Evolutionary conservation across 2,888 invertebrate genomes (phyloP).

Genomic region (Drosophila kambysellisi): DNA sequence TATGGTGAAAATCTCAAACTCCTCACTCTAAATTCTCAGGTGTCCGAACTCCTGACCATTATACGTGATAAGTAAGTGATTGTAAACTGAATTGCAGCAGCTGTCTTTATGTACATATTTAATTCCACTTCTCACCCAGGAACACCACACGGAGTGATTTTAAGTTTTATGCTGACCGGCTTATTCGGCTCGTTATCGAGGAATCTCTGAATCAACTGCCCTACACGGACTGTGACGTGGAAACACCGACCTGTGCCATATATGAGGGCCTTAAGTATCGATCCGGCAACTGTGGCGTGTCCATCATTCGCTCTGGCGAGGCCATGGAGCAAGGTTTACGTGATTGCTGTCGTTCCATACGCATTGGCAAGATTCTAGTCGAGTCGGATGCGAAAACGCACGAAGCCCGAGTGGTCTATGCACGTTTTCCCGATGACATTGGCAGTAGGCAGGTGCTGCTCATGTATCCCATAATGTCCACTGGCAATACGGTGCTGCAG

Average conservation of each 20-base stretch:
- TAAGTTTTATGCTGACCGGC: conserved; percentile 98
- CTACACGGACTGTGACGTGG: conserved; percentile 94
- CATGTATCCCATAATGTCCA: conserved; percentile 99
- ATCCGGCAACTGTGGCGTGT: conserved; percentile 99
- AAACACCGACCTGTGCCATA: conserved; percentile 94
- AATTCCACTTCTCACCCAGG: conserved; percentile 86
- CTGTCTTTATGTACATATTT: not conserved
- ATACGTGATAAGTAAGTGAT: conserved; percentile 92
- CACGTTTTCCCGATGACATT: conserved; percentile 98
- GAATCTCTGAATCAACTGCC: conserved; percentile 98
- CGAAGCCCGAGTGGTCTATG: conserved; percentile 98
- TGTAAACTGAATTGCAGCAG: not conserved
- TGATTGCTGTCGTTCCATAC: conserved; percentile 98
- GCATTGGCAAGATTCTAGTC: conserved; percentile 99
- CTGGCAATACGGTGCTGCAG: conserved; percentile 97
- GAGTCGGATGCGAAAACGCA: conserved; percentile 98
- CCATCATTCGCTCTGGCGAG: conserved; percentile 96
- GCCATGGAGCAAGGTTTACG: conserved; percentile 98
- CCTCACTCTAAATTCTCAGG: conserved; percentile 83
- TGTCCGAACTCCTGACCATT: conserved; percentile 92
- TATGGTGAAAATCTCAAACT: conserved; percentile 84
- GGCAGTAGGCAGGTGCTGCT: conserved; percentile 94
- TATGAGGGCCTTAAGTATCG: conserved; percentile 98
- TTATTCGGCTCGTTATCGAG: conserved; percentile 98
- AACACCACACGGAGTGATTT: conserved; percentile 97